phyloP scores from a whole-genome alignment of 2,797 vertebrate genomes.

The Leucoraja ocellata region DNA sequence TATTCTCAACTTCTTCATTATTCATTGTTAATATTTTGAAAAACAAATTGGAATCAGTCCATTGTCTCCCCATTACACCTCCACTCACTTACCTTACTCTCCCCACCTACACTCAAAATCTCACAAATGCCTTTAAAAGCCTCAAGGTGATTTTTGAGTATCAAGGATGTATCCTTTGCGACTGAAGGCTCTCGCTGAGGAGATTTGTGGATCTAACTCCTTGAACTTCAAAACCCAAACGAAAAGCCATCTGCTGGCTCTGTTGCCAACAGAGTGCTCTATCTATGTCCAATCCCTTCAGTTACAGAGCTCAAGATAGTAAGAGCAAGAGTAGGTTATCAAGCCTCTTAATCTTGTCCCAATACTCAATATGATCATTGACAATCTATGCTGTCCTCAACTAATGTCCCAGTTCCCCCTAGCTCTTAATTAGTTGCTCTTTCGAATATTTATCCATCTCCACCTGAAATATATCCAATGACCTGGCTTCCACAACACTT shows the following conservation, averaged over 20 bases:
- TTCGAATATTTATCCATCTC: no score
- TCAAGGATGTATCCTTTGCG: neutral
- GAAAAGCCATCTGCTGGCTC: neutral
- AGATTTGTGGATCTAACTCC: constrained; percentile 4
- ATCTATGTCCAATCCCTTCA: neutral
- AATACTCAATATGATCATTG: no score
- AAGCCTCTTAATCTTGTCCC: no score
- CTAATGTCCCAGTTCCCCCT: no score
- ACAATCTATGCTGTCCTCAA: no score
- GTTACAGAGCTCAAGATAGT: no score
- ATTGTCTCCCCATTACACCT: neutral
- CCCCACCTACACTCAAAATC: neutral
- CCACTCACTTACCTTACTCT: neutral
- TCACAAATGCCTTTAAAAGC: neutral
- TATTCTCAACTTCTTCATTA: neutral
- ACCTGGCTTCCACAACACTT: no score
- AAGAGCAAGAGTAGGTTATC: no score
- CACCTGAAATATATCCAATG: no score
- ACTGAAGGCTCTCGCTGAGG: neutral
- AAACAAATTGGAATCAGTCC: neutral
- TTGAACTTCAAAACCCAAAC: neutral
- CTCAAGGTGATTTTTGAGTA: neutral
- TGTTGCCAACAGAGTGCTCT: neutral
- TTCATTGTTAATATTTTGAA: neutral
- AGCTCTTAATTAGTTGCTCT: no score